A percentile compares a stretch with the other conserved stretches of the same genome.
These are phyloP conservation scores for Brachyrhaphis roseni DNA, from an alignment of 2,797 vertebrate species.

Conservation along the genomic window DNA sequence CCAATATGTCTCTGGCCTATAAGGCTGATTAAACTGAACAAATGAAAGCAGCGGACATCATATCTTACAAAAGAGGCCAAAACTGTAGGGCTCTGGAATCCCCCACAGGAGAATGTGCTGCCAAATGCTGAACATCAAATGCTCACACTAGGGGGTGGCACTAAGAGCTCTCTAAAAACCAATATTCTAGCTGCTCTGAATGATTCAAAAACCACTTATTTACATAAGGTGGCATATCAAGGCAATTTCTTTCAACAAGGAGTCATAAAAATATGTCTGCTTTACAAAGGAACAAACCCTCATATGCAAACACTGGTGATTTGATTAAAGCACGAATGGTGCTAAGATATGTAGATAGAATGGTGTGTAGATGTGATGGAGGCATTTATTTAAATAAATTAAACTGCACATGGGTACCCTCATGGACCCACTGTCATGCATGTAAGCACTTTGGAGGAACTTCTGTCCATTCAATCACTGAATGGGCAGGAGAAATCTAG, in stretches of 20 bases:
- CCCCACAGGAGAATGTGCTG: constrained; percentile 4
- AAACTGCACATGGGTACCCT: too few species aligned
- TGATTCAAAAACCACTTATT: constrained; percentile 39
- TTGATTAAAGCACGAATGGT: not conserved
- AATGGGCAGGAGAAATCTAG: not conserved
- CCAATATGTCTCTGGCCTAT: constrained; percentile 1
- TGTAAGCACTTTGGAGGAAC: not conserved
- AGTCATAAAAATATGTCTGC: constrained; percentile 27
- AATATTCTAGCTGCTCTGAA: constrained; percentile 17
- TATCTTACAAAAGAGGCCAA: constrained; percentile 5
- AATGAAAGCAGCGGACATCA: not conserved
- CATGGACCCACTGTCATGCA: too few species aligned
- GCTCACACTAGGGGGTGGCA: constrained; percentile 13
- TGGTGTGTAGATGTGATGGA: too few species aligned
- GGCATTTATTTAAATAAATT: too few species aligned
- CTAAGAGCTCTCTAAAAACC: constrained; percentile 24
- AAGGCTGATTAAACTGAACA: not conserved
- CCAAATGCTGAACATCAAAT: constrained; percentile 16
- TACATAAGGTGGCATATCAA: constrained; percentile 20
- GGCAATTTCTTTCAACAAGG: constrained; percentile 31
- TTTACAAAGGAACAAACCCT: constrained; percentile 22
- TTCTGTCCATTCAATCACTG: too few species aligned
- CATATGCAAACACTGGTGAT: not conserved
- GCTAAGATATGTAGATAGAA: too few species aligned
- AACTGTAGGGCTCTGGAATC: not conserved